Percentiles rank a stretch among this genome's conserved stretches.
These are phyloP conservation scores for Agrenia bidenticulata DNA, from an alignment of 2,888 invertebrate genomes.

Conservation along the genomic window DNA sequence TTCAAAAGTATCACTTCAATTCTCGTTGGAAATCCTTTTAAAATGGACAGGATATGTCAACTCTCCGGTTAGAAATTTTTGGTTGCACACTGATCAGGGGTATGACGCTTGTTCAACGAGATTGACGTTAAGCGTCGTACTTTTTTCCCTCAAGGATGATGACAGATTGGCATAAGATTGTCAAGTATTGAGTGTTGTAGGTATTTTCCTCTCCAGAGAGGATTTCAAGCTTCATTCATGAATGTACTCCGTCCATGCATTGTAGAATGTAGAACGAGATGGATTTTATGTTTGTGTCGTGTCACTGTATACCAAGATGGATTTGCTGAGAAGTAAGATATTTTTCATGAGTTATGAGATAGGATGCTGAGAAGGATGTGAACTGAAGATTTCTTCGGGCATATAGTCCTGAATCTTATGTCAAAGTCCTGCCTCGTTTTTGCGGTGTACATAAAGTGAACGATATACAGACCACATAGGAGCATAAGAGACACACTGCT, in stretches of 20 bases:
- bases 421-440: no score
- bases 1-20: no score
- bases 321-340: constrained; percentile 4
- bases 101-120: not conserved
- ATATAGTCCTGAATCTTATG: not conserved
- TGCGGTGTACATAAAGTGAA: no score
- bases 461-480: not conserved
- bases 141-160: constrained; percentile 6
- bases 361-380: not conserved
- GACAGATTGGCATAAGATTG: constrained; percentile 22
- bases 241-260: not conserved
- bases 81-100: no score
- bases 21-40: no score
- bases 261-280: constrained; percentile 1
- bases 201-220: not conserved
- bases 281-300: constrained; percentile 16
- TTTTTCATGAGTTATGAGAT: constrained; percentile 6
- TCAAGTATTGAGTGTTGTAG: constrained; percentile 9
- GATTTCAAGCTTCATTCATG: constrained; percentile 9
- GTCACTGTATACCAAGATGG: constrained; percentile 6
- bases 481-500: not conserved
- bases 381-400: not conserved
- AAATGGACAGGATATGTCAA: no score
- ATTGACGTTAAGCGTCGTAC: constrained; percentile 1
- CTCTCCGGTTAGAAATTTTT: no score